Evolutionary conservation across 2,888 invertebrate species (phyloP), one percentile per base, ranked within the genome.

Genomic region (Galeopsomyia nigrocyanea): DNA sequence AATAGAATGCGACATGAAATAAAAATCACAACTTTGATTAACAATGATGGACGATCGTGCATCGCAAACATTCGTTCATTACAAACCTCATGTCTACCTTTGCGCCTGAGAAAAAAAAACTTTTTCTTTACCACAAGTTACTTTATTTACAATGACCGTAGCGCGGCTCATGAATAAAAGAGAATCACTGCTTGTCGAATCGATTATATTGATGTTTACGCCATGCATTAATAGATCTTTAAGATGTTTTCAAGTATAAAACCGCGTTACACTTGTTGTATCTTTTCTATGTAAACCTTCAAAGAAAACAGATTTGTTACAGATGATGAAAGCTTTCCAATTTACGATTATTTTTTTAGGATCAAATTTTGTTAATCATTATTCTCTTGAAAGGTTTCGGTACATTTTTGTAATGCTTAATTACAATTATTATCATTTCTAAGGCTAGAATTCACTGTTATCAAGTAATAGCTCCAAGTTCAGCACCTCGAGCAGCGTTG

Each of bases 161-260:
- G 55, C 39, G 55, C 46, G 39, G 17, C 60, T 56, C 49, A 3
- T 51, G 62, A 17, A 26, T n/a, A 22, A 22, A 39, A 55, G 64
- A 55, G 17, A 60, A 46, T 21, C 56, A 22, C 50, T 63, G 9
- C 46, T 56, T 31, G 17, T 26, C 46, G 21, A 62, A 62, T 21
- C 39, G 10, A 10, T 39, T 39, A 39, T 61, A 68, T 62, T 56
- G 58, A 65, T 50, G 62, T 55, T 63, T 58, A 31, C 13, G 16
- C 51, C 56, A 58, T 21, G 39, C 47, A 17, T 63, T 53, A 47
- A 47, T 26, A 49, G 13, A 55, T 55, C 13, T 55, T 55, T 58
- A 16, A 10, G n/a, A 13, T 21, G 64, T 61, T 64, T 57, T 79
- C 82, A 83, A 83, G 82, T 83, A 82, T 78, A 72, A 68, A 78